These are phyloP conservation scores for Caenorhabditis becei DNA, from an alignment of 2,888 invertebrate species.

Conservation along the genomic window DNA sequence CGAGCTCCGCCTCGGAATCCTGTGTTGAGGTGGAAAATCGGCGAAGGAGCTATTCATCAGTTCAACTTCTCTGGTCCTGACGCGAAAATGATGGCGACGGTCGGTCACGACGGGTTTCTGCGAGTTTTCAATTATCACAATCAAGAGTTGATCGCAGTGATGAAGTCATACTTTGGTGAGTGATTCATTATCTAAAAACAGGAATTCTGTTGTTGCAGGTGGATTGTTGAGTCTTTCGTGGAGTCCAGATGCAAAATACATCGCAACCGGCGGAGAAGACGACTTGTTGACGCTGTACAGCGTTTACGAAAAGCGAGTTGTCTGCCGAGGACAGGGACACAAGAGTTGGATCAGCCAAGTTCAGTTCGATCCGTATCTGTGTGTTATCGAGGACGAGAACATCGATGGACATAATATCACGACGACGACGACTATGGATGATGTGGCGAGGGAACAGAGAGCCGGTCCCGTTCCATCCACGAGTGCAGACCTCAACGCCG, in stretches of 20 bases:
- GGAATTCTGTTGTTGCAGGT: constrained; percentile 36
- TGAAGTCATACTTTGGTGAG: constrained; percentile 91
- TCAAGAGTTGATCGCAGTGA: constrained; percentile 93
- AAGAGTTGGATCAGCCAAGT: constrained; percentile 98
- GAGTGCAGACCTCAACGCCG: constrained; percentile 24
- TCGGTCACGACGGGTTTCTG: constrained; percentile 91
- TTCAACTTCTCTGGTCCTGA: constrained; percentile 95
- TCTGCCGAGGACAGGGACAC: constrained; percentile 98
- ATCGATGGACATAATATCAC: constrained; percentile 24
- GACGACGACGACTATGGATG: constrained; percentile 16
- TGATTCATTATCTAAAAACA: neutral
- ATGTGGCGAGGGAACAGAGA: constrained; percentile 1
- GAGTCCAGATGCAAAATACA: constrained; percentile 95
- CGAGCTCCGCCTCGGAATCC: constrained; percentile 94
- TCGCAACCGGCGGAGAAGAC: constrained; percentile 97
- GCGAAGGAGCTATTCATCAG: constrained; percentile 88
- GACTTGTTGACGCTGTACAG: constrained; percentile 98
- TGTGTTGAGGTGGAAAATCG: constrained; percentile 87
- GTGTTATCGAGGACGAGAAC: constrained; percentile 85
- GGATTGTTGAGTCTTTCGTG: constrained; percentile 97
- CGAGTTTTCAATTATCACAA: constrained; percentile 97
- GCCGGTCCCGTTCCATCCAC: constrained; percentile 15
- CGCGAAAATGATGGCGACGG: constrained; percentile 92
- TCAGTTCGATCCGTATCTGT: constrained; percentile 85
- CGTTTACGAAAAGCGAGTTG: constrained; percentile 87